Evolutionary conservation across 2,113 vertebrate genomes (phyloP), one percentile per base, ranked within the genome.

Genomic region (Delphinapterus leucas): DNA sequence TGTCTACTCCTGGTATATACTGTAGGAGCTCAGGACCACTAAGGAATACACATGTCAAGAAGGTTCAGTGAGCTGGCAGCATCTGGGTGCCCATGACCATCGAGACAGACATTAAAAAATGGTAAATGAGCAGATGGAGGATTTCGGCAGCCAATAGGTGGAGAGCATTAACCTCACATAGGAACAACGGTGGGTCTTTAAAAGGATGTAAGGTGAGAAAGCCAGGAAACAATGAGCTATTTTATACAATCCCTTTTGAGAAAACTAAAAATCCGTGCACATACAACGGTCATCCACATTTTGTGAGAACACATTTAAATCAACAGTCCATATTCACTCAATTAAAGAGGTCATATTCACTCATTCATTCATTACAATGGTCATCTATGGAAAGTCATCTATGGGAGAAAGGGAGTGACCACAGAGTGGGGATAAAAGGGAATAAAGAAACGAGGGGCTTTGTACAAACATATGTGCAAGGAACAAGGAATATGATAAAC

Each of bases 61-160:
- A 21, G 6, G 14, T 15, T 13, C 14, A 8, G 10, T 10, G 5
- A 60, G 70, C 60, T 9, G 8, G 44, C 61, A n/a, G 8, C 36
- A 13, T n/a, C 38, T 1, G 11, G 67, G 58, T 74, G 74, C 36
- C 67, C 44, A 2, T 17, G 68, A 17, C 60, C 21, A 31, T 0
- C 9, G 26, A 60, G 49, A 70, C 1, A 0, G 61, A 70, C 0
- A 55, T 38, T 38, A 8, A 15, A 25, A 49, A 41, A 36, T 0
- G 12, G 49, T 21, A 38, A 28, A 28, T 5, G 26, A 25, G 18
- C 28, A 3, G 11, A 76, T 6, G 33, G 60, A 21, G 38, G 38
- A 71, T 41, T 33, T 8, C 2, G 8, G 76, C 63, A 28, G 33
- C 47, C 36, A 31, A 10, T 4, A 10, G 14, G 2, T 9, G 33